These are phyloP conservation scores for Idaea dimidiata DNA, from an alignment of 2,888 invertebrate species.

Conservation along the genomic window DNA sequence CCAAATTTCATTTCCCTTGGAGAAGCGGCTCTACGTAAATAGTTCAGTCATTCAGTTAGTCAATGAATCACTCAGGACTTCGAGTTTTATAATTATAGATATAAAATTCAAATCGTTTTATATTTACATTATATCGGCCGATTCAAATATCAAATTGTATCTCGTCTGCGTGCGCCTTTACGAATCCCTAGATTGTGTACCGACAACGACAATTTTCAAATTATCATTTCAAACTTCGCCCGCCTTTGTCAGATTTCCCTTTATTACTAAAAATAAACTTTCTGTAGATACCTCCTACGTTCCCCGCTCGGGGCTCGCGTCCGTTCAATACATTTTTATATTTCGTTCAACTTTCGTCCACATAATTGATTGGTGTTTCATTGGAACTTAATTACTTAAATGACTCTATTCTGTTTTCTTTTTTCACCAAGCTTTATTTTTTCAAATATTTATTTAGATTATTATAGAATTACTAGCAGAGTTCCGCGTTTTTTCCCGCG, in stretches of 20 bases:
- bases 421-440: constrained; percentile 5
- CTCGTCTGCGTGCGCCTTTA: constrained; percentile 9
- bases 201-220: constrained; percentile 27
- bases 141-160: constrained; percentile 4
- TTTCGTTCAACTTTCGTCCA: constrained; percentile 4
- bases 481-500: no score
- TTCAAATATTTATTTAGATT: neutral
- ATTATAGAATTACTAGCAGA: neutral
- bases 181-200: constrained; percentile 27
- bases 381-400: neutral
- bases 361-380: neutral
- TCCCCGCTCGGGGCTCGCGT: neutral
- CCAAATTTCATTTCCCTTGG: no score
- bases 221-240: constrained; percentile 27
- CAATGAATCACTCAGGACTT: no score
- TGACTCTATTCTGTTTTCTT: neutral
- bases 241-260: constrained; percentile 23
- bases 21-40: no score
- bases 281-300: neutral
- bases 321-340: constrained; percentile 14
- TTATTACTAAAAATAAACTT: constrained; percentile 25
- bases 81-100: no score
- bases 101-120: no score
- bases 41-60: no score
- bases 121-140: no score